Evolutionary conservation across 2,113 vertebrate genomes (phyloP).

Genomic region (Vanacampus margaritifer): DNA sequence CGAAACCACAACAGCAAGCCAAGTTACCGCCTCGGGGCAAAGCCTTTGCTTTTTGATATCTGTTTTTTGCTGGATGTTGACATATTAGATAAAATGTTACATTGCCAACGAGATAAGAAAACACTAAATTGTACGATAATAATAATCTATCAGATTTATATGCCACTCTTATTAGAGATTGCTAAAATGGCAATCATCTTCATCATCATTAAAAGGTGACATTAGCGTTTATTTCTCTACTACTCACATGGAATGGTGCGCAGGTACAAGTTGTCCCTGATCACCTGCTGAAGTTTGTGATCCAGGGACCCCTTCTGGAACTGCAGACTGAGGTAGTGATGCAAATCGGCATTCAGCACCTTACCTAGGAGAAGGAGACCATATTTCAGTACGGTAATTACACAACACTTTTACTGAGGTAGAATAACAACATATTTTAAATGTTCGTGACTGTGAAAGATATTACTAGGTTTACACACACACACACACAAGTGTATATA

Average conservation of each 20-base stretch:
- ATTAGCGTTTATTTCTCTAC: not conserved
- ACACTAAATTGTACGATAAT: no score
- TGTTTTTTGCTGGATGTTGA: not conserved
- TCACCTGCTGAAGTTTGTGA: conserved; percentile 98
- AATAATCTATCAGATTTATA: no score
- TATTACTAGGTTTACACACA: no score
- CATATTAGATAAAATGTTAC: not conserved
- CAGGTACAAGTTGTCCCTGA: conserved; percentile 98
- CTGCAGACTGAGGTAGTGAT: conserved; percentile 97
- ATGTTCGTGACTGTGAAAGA: no score
- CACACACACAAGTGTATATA: no score
- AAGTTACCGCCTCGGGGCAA: not conserved
- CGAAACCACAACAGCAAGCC: not conserved
- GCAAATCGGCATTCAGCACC: conserved; percentile 95
- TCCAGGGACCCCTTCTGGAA: conserved; percentile 98
- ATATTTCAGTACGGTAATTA: conserved; percentile 25
- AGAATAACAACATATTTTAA: no score
- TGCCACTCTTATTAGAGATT: not conserved
- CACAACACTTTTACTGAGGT: no score
- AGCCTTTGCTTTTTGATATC: not conserved
- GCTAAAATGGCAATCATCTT: not conserved
- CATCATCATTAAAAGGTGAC: not conserved
- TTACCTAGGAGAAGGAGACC: conserved; percentile 77
- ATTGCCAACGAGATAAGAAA: not conserved
- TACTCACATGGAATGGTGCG: conserved; percentile 98